A percentile compares a stretch with the other conserved stretches of the same genome.
These are phyloP conservation scores for Abscondita cerata DNA, from an alignment of 2,888 invertebrate species.

Conservation along the genomic window DNA sequence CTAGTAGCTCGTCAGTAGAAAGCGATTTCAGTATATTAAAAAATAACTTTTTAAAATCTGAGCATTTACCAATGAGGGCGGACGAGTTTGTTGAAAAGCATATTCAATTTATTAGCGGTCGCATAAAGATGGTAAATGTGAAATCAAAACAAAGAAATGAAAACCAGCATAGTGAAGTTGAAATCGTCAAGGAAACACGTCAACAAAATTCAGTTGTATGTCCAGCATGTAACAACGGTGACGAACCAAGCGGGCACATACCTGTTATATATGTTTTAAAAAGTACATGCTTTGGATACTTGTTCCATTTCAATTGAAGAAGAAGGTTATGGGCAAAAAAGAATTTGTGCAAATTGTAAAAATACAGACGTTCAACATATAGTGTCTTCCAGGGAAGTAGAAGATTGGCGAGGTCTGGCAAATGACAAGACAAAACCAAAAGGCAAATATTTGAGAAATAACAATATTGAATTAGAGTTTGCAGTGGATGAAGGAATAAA, in stretches of 20 bases:
- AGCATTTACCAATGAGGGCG: not conserved
- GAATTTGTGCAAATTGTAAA: not conserved
- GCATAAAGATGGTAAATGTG: conserved; percentile 1
- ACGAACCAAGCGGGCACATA: not conserved
- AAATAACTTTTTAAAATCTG: conserved; percentile 8
- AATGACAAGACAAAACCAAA: not conserved
- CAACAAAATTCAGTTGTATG: too few relatives aligned
- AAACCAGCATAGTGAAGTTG: not conserved
- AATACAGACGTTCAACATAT: too few relatives aligned
- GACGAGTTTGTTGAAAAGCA: conserved; percentile 14
- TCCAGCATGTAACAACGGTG: not conserved
- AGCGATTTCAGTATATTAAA: conserved; percentile 12
- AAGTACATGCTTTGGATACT: too few relatives aligned
- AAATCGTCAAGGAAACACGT: not conserved
- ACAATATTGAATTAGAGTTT: too few relatives aligned
- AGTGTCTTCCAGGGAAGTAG: not conserved
- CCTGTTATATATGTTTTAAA: too few relatives aligned
- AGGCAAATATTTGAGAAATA: not conserved
- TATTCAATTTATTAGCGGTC: conserved; percentile 11
- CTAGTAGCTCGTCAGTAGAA: too few relatives aligned
- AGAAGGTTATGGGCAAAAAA: not conserved
- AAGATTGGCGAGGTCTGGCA: too few relatives aligned
- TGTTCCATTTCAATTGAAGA: not conserved
- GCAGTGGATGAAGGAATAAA: too few relatives aligned
- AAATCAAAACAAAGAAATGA: too few relatives aligned